These are phyloP conservation scores for Ateles fusciceps DNA, from an alignment of 2,797 vertebrate genomes.

Conservation along the genomic window DNA sequence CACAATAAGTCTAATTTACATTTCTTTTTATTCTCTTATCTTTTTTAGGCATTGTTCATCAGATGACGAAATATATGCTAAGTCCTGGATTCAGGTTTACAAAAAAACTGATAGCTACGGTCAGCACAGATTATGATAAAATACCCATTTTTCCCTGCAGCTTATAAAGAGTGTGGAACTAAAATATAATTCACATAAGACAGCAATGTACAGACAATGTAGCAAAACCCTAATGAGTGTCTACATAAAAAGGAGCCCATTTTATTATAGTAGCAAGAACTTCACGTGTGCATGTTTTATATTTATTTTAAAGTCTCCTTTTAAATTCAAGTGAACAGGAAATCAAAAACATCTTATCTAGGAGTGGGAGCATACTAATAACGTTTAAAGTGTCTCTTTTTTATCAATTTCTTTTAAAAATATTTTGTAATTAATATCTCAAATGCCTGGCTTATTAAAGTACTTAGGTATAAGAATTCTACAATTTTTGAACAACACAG, in stretches of 20 bases:
- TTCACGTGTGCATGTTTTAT: conserved; percentile 38
- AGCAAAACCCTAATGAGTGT: conserved; percentile 32
- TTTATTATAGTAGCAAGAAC: conserved; percentile 1
- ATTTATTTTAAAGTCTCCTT: conserved; percentile 42
- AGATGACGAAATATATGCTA: not conserved
- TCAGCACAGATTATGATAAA: not conserved
- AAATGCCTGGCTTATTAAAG: not conserved
- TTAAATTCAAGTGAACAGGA: conserved; percentile 17
- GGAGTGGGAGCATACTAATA: not conserved
- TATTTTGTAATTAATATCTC: not conserved
- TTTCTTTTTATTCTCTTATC: not conserved
- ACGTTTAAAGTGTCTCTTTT: not conserved
- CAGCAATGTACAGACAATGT: not conserved
- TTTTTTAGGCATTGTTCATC: not conserved
- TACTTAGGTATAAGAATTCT: not conserved
- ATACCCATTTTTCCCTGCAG: not conserved
- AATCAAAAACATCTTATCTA: not conserved
- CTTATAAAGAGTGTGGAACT: not conserved
- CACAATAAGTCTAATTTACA: conserved; percentile 42
- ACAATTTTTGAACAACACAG: not conserved
- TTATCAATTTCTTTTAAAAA: conserved; percentile 2
- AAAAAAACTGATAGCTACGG: not conserved
- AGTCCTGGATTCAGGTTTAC: not conserved
- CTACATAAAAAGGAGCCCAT: not conserved
- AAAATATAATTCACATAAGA: not conserved